Evolutionary conservation across 2,797 vertebrate genomes (phyloP), one percentile per base, ranked within the genome.

Genomic region (Gouania willdenowi): DNA sequence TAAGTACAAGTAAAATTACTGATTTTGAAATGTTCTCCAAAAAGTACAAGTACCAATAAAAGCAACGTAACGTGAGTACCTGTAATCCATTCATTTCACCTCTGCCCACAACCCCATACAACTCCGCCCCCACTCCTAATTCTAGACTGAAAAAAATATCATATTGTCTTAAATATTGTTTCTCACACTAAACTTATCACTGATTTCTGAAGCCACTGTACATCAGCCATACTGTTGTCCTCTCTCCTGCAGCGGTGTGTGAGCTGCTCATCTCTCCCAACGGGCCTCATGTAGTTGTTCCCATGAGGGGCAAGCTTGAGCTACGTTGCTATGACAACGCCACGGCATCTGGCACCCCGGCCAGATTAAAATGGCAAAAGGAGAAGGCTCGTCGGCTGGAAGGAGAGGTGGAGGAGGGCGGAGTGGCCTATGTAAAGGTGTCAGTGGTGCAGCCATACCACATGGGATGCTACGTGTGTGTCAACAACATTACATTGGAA

Each of bases 391-490:
- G 83, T 27, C 50, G 82, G 50, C 57, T 85, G 33, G 87, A 86
- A 14, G 86, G 76, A 2, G 81, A 85, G 55, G 47, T 51, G 41
- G 66, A 75, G 19, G 75, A 79, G 33, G 74, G 41, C 0, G 77
- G 71, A 2, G 56, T 26, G 22, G 55, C 49, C 1, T 51, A 63
- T 2, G 29, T 89, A 41, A 63, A 18, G 33, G 80, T 84, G 26
- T 29, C 42, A 5, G 73, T 76, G 0, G 83, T 74, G 2, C 83
- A 88, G 10, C 44, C 77, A 26, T 57, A 58, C 54, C 83, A 95
- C 52, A 90, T 87, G 40, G 96, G 94, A 26, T 89, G 73, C 18
- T 98, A 97, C 1, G 74, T 81, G 1, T 98, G 96, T 22, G 60
- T 77, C 63, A 94, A 92, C 72, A 66, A 70, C 45, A 72, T 22